Base-by-base conservation (phyloP, 2,113 vertebrate genomes). In the Gallinago paraguaiae region DNA sequence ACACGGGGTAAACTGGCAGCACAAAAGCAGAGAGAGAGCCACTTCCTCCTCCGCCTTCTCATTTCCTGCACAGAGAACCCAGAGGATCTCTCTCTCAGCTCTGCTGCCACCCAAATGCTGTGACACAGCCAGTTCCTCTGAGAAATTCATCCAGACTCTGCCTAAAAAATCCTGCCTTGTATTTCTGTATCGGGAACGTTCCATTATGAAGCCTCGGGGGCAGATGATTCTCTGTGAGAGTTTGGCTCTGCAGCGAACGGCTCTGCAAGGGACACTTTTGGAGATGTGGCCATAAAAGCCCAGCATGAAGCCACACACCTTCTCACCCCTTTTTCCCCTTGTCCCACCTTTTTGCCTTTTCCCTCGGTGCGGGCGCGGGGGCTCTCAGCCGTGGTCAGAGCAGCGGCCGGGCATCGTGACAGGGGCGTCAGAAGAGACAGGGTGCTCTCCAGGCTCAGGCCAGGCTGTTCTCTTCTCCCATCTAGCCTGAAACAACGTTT, bases 1-100 rank as follows among this genome's bases (percentile, higher is more conserved):
- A 70, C 67, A 61, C 20, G 8, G 74, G 46, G 80, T 67, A 56
- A 83, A 71, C 27, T 83, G 79, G 17, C 70, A 61, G 68, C 71
- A 63, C 71, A 88, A 86, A 96, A 80, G 51, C 85, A 64, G 65
- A 90, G 90, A 64, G 65, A 90, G 90, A 82, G 80, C 82, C 57
- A 72, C 90, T 96, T 97, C 95, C 87, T 92, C 93, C 89, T 59
- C 82, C 24, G 24, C 86, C 91, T 82, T 92, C 93, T 95, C 90
- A 65, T 72, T 96, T 96, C 94, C 96, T 95, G 96, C 87, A 31
- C 61, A 84, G 91, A 87, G 91, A 95, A 92, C n/a, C 86, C 61
- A 0, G 86, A 95, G 94, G 82, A 76, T 85, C 91, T 97, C 85
- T 93, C 72, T 90, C 82, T 18, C 87, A 90, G 93, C 45, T 95